Conservation (phyloP, 2,113 vertebrate genomes). For the Caloenas nicobarica region DNA sequence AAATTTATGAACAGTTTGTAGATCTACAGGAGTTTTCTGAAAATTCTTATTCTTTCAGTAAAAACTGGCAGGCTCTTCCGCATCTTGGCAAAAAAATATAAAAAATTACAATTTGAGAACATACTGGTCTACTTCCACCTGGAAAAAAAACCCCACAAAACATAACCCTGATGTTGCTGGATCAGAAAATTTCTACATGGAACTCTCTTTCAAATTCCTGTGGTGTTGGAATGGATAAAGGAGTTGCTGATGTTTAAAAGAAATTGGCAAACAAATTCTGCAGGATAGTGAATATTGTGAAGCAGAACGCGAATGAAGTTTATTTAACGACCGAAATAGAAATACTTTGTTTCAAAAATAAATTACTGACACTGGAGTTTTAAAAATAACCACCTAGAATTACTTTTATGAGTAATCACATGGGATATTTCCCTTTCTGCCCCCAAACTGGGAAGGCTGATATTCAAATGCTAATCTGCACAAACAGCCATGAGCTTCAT, state of each 20-base stretch:
- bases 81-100: constrained; percentile 41
- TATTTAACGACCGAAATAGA: constrained; percentile 32
- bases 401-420: neutral
- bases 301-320: neutral
- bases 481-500: neutral
- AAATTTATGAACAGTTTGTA: constrained; percentile 64
- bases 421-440: neutral
- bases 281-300: neutral
- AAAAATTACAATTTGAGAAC: constrained; percentile 12
- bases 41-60: constrained; percentile 58
- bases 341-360: constrained; percentile 49
- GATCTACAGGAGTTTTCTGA: constrained; percentile 57
- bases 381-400: constrained; percentile 37
- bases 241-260: constrained; percentile 33
- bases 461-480: constrained; percentile 47
- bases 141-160: neutral
- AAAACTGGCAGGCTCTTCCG: constrained; percentile 57
- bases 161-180: neutral
- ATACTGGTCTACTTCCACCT: constrained; percentile 40
- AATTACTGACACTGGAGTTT: constrained; percentile 32
- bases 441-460: neutral
- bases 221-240: neutral
- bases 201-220: neutral
- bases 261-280: constrained; percentile 29
- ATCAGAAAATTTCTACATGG: neutral